These are phyloP conservation scores for Bombus sylvicola DNA, from an alignment of 1,140 invertebrate genomes.

Conservation along the genomic window DNA sequence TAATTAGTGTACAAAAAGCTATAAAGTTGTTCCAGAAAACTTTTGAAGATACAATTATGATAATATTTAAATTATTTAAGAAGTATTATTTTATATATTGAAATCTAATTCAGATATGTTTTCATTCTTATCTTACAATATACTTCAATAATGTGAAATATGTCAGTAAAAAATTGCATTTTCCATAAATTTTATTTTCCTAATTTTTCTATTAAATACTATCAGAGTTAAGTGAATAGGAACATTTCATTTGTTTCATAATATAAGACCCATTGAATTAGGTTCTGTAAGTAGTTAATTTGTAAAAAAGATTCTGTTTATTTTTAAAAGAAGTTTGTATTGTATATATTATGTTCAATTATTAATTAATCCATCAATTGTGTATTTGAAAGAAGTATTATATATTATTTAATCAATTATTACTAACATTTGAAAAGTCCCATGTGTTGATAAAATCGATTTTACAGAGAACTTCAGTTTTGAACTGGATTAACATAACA, in stretches of 20 bases:
- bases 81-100: background rate
- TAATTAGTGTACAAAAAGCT: conserved; percentile 1
- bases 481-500: conserved; percentile 44
- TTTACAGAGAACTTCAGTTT: conserved; percentile 1
- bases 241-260: conserved; percentile 6
- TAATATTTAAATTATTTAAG: background rate
- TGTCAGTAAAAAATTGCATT: conserved; percentile 35
- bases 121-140: conserved; percentile 17
- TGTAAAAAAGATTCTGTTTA: background rate
- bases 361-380: conserved; percentile 29
- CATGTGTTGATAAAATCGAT: conserved; percentile 20
- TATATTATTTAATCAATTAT: conserved; percentile 48
- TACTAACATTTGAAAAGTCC: conserved; percentile 4
- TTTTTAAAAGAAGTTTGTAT: conserved; percentile 5
- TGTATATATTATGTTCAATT: conserved; percentile 48
- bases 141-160: conserved; percentile 39
- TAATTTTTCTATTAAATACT: conserved; percentile 37
- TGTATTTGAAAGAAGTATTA: conserved; percentile 60
- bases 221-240: background rate
- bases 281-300: background rate
- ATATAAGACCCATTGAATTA: background rate
- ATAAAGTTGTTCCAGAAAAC: background rate
- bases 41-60: background rate
- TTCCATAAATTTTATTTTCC: background rate
- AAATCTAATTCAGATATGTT: conserved; percentile 10